phyloP scores from a whole-genome alignment of 2,888 invertebrate species.

The Sphaerophoria rueppellii region DNA sequence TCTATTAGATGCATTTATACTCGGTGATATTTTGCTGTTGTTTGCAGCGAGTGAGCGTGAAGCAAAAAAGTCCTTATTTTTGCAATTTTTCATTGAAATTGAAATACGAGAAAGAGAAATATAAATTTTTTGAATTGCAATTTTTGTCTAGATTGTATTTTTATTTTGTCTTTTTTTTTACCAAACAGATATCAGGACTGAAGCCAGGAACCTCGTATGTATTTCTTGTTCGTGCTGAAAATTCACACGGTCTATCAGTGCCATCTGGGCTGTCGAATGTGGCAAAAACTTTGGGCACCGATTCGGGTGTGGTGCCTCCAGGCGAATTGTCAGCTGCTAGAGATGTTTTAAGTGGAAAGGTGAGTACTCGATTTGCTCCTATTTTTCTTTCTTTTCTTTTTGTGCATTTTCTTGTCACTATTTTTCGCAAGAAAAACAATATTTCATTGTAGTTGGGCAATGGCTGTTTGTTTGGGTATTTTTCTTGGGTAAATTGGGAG shows the following conservation, averaged over 20 bases:
- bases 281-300: constrained; percentile 85
- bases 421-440: constrained; percentile 35
- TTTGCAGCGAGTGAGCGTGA: constrained; percentile 12
- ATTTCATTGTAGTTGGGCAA: constrained; percentile 59
- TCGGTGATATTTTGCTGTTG: neutral
- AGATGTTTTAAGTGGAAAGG: constrained; percentile 81
- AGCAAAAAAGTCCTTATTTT: constrained; percentile 3
- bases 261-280: constrained; percentile 90
- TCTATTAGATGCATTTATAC: constrained; percentile 62
- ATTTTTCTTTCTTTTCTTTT: constrained; percentile 1
- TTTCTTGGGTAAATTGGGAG: constrained; percentile 61
- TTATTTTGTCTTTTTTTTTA: constrained; percentile 33
- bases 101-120: constrained; percentile 18
- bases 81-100: constrained; percentile 28
- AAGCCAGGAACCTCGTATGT: constrained; percentile 92
- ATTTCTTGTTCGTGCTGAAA: constrained; percentile 93
- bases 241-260: constrained; percentile 91
- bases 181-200: constrained; percentile 84
- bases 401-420: constrained; percentile 16
- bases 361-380: constrained; percentile 74
- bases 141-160: constrained; percentile 29
- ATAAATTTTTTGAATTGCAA: constrained; percentile 42
- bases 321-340: constrained; percentile 81
- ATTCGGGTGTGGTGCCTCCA: constrained; percentile 80
- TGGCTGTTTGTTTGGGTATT: constrained; percentile 51